Evolutionary conservation across 2,797 vertebrate genomes (phyloP).

Genomic region (Danio albolineatus): DNA sequence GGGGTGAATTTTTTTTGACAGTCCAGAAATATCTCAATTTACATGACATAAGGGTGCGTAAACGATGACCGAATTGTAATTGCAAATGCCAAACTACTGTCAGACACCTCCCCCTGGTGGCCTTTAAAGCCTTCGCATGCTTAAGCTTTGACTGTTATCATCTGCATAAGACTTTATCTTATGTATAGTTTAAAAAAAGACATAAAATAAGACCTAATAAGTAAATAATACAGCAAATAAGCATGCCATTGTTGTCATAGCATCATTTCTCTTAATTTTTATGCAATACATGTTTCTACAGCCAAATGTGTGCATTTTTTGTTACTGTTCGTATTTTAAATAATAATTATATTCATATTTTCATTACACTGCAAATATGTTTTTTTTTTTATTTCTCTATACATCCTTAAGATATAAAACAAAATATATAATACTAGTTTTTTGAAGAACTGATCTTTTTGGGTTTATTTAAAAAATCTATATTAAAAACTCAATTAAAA

Average conservation of each 20-base stretch:
- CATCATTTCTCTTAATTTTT: neutral
- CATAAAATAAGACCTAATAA: neutral
- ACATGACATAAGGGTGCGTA: too few species aligned
- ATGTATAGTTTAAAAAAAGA: neutral
- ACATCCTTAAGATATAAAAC: conserved; percentile 15
- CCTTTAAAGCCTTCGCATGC: neutral
- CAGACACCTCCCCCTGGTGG: conserved; percentile 19
- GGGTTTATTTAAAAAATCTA: neutral
- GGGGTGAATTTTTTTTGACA: too few species aligned
- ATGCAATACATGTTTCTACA: conserved; percentile 6
- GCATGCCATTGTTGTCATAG: neutral
- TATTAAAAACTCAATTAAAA: neutral
- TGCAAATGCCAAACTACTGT: neutral
- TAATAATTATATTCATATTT: neutral
- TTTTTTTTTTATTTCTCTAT: neutral
- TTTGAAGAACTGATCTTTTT: neutral
- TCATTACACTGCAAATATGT: neutral
- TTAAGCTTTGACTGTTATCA: conserved; percentile 21
- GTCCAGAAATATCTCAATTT: too few species aligned
- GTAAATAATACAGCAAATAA: neutral
- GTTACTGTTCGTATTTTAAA: conserved; percentile 7
- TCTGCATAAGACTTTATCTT: neutral
- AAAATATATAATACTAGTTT: neutral
- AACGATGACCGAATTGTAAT: too few species aligned
- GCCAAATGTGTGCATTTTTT: neutral